Evolutionary conservation across 2,797 vertebrate species (phyloP), one percentile per base, ranked within the genome.

Genomic region (Syngnathus rostellatus): DNA sequence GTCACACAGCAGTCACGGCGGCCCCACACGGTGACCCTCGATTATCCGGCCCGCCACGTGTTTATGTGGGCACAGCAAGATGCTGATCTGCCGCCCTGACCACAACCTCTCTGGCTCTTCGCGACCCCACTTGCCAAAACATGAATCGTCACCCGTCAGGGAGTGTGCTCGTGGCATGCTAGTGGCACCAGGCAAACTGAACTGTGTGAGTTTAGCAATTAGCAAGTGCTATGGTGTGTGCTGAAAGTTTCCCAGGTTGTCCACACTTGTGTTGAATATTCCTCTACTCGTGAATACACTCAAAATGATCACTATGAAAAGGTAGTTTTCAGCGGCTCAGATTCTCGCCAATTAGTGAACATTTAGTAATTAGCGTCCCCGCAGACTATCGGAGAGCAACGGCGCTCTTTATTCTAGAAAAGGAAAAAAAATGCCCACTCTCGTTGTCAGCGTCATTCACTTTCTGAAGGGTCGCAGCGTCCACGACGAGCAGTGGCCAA

Each of bases 1-100:
- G 14, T 39, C 63, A 53, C 17, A 14, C 31, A 53, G 63, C 40
- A 11, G 62, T 50, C 62, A 64, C 37, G 9, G 6, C 31, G 6
- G 45, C 31, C 79, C 79, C 79, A 69, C 79, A 75, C 39, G 66
- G 74, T 74, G 77, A 68, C 72, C 78, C 78, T 72, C 75, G 77
- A 82, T 87, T 81, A 72, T 76, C 82, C 77, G 71, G 54, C 84
- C 82, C 78, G 82, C 79, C 62, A 53, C 74, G 39, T 72, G 75
- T 72, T 80, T 84, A 72, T 74, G 72, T 74, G 65, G 65, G 77
- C 68, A 67, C 80, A 75, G 79, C 79, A 67, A 75, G 74, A 77
- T 68, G 78, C 11, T 8, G 68, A 66, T 66, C 45, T 72, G 76
- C 77, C 77, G 74, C 66, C 1, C 19, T 39, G 73, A 73, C 64